Evolutionary conservation across 2,888 invertebrate genomes (phyloP), one percentile per base, ranked within the genome.

Genomic region (Drosophila robusta): DNA sequence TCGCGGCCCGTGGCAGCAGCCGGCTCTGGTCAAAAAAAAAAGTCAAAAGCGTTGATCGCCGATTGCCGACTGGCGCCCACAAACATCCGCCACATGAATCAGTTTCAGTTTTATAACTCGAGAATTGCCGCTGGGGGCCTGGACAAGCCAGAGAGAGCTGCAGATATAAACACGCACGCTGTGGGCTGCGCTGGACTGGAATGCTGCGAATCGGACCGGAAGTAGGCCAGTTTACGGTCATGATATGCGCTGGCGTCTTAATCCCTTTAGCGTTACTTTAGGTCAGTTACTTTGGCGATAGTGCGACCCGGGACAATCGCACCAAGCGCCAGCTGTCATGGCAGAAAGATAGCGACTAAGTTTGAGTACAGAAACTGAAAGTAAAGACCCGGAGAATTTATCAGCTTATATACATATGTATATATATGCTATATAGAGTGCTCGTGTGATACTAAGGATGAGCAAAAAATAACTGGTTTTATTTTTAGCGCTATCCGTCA

Each of bases 251-350:
- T 64, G n/a, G 54, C 14, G 51, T 68, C 69, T 52, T 84, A 87
- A 87, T 63, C 68, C 70, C 69, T 69, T 69, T 63, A n/a, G 26
- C 67, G 70, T 80, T 87, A 81, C 87, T 80, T 84, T 84, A 87
- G 87, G 87, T 87, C 87, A 81, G 81, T 81, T 65, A 84, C 78
- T 50, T 29, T 11, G 7, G 18, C 51, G 74, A 75, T 70, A 71
- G 44, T 50, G 51, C 7, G 29, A 22, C 61, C 32, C 26, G 36
- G 7, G 9, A 24, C 52, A 12, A 45, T 8, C 12, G 9, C 26
- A 8, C 26, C 26, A 29, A 29, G 26, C 26, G 26, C 26, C 26
- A 24, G 12, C 32, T n/a, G 16, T 16, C 18, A 11, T 7, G 29
- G 16, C 26, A 44, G 6, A 2, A 38, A 36, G 45, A 50, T 64